Evolutionary conservation across 2,113 vertebrate species (phyloP).

Genomic region (Ahaetulla prasina): DNA sequence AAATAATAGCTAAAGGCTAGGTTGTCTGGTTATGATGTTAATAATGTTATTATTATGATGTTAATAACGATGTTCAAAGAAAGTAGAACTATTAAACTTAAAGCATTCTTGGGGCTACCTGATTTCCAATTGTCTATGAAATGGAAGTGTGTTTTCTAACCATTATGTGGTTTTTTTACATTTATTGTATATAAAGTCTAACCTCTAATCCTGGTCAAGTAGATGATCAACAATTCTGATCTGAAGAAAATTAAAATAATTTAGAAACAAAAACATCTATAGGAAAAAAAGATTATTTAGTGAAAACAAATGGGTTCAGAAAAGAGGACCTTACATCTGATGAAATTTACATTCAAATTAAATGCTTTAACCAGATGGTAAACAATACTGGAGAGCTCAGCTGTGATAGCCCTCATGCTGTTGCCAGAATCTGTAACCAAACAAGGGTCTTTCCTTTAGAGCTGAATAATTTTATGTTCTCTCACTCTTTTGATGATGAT

Average conservation of each 20-base stretch:
- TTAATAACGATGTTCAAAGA: not conserved
- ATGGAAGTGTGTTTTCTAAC: not conserved
- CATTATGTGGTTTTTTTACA: not conserved
- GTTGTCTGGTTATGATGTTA: not conserved
- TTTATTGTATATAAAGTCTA: not conserved
- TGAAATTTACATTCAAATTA: not conserved
- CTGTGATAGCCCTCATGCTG: not conserved
- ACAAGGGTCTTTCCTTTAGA: not conserved
- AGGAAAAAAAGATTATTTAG: not conserved
- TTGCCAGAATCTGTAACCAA: not conserved
- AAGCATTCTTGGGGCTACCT: not conserved
- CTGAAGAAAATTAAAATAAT: not conserved
- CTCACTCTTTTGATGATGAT: not conserved
- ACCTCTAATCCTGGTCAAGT: not conserved
- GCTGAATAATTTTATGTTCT: not conserved
- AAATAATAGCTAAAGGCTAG: not conserved
- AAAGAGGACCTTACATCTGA: not conserved
- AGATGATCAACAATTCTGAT: not conserved
- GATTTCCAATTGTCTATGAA: not conserved
- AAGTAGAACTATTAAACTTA: not conserved
- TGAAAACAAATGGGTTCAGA: not conserved
- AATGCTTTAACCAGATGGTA: not conserved
- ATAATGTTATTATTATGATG: too few species aligned
- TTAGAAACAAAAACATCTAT: not conserved
- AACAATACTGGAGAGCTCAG: not conserved